A percentile compares a stretch with the other conserved stretches of the same genome.
Conservation (phyloP, 2,888 invertebrate species). For the Xestoiulus laeticollis region DNA sequence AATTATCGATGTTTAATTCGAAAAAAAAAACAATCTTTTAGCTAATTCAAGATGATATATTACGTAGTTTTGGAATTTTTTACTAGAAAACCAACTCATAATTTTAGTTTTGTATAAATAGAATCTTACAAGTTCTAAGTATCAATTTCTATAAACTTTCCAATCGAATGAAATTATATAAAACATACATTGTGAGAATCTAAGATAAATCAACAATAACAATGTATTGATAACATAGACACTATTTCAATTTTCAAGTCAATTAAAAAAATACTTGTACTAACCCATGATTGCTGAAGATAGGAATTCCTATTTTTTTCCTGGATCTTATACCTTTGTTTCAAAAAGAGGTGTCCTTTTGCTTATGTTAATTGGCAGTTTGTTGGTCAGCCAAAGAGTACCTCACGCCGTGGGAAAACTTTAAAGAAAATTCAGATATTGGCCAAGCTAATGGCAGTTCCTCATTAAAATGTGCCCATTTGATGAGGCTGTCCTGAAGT, state of each 20-base stretch:
- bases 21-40: too few species aligned
- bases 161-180: too few species aligned
- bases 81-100: too few species aligned
- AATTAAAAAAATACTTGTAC: background rate
- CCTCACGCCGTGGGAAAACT: background rate
- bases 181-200: too few species aligned
- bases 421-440: background rate
- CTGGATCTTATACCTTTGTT: background rate
- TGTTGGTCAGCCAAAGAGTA: background rate
- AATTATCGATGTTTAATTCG: too few species aligned
- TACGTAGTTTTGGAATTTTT: too few species aligned
- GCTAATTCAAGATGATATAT: too few species aligned
- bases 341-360: background rate
- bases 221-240: too few species aligned
- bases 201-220: too few species aligned
- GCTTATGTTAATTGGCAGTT: background rate
- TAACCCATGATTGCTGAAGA: background rate
- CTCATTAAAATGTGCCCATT: background rate
- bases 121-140: too few species aligned
- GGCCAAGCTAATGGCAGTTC: background rate
- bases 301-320: background rate
- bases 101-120: too few species aligned
- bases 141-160: too few species aligned
- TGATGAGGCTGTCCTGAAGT: background rate
- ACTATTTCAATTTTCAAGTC: background rate